phyloP scores from a whole-genome alignment of 1,140 invertebrate species.

The Forficula auricularia region DNA sequence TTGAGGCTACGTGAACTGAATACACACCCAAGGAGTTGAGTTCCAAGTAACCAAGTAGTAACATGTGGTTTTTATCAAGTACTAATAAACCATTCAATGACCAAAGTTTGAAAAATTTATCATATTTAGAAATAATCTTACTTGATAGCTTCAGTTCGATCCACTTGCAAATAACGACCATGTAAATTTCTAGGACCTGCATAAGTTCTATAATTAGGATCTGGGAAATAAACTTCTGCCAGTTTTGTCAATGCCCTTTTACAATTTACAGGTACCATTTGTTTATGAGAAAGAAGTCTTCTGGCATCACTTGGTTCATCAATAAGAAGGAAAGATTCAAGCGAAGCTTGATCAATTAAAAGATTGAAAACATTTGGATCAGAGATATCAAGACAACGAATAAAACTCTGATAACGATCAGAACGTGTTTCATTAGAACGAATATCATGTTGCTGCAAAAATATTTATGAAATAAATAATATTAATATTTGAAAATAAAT shows the following conservation, averaged over 20 bases:
- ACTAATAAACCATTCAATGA: no score
- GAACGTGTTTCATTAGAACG: slow-evolving; percentile 27
- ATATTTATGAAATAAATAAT: slow-evolving; percentile 16
- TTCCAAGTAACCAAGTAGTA: no score
- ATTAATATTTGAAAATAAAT: no score
- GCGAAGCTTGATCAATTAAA: slow-evolving; percentile 59
- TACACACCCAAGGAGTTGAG: no score
- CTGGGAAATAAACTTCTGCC: slow-evolving; percentile 39
- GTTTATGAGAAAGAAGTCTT: slow-evolving; percentile 34
- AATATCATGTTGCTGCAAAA: slow-evolving; percentile 43
- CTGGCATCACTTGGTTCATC: slow-evolving; percentile 41
- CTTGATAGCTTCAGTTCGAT: slow-evolving; percentile 9
- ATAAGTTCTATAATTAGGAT: slow-evolving; percentile 51
- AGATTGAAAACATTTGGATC: slow-evolving; percentile 66
- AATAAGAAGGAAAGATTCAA: slow-evolving; percentile 53
- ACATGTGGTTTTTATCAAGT: no score
- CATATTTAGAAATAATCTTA: background rate
- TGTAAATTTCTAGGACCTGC: slow-evolving; percentile 10
- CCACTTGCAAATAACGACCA: slow-evolving; percentile 12
- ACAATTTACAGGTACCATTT: slow-evolving; percentile 47
- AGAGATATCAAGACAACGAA: slow-evolving; percentile 48
- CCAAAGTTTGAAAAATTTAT: no score
- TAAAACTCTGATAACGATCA: slow-evolving; percentile 35
- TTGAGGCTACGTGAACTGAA: no score
- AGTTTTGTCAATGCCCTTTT: slow-evolving; percentile 39